phyloP scores from a whole-genome alignment of 1,140 invertebrate species.

The Drosophila funebris region DNA sequence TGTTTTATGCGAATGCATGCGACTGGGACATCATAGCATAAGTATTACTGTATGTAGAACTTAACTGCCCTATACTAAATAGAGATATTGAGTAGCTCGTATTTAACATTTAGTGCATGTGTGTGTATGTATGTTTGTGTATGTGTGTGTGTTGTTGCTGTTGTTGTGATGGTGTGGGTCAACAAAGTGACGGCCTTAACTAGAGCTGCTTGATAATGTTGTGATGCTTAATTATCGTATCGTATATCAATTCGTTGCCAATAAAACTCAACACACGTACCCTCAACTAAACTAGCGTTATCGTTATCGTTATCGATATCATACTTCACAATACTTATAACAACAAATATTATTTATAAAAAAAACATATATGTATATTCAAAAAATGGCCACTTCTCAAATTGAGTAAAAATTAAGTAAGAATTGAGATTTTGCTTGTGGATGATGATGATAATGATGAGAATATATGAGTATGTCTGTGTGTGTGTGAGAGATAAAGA shows the following conservation, averaged over 20 bases:
- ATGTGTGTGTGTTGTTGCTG: slow-evolving; percentile 31
- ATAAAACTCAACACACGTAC: slow-evolving; percentile 79
- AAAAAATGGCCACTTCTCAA: slow-evolving; percentile 52
- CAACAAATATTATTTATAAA: slow-evolving; percentile 48
- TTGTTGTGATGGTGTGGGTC: too few relatives aligned
- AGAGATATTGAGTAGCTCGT: slow-evolving; percentile 61
- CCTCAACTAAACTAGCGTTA: slow-evolving; percentile 57
- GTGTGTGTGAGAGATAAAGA: slow-evolving; percentile 7
- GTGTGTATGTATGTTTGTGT: slow-evolving; percentile 32
- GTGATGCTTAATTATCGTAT: slow-evolving; percentile 53
- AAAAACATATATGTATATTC: slow-evolving; percentile 22
- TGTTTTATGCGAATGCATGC: slow-evolving; percentile 43
- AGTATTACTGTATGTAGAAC: slow-evolving; percentile 56
- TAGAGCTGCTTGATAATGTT: slow-evolving; percentile 59
- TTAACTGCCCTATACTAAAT: slow-evolving; percentile 58
- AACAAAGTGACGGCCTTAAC: slow-evolving; percentile 71
- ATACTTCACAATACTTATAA: slow-evolving; percentile 42
- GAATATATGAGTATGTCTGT: slow-evolving; percentile 6
- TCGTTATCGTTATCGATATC: slow-evolving; percentile 37
- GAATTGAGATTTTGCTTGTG: slow-evolving; percentile 44
- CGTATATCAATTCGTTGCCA: slow-evolving; percentile 66
- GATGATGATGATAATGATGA: slow-evolving; percentile 23
- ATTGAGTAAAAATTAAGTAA: slow-evolving; percentile 41
- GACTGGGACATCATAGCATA: slow-evolving; percentile 73
- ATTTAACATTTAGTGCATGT: slow-evolving; percentile 74